These are phyloP conservation scores for Drosophila sturtevanti DNA, from an alignment of 1,140 invertebrate genomes.

Conservation along the genomic window DNA sequence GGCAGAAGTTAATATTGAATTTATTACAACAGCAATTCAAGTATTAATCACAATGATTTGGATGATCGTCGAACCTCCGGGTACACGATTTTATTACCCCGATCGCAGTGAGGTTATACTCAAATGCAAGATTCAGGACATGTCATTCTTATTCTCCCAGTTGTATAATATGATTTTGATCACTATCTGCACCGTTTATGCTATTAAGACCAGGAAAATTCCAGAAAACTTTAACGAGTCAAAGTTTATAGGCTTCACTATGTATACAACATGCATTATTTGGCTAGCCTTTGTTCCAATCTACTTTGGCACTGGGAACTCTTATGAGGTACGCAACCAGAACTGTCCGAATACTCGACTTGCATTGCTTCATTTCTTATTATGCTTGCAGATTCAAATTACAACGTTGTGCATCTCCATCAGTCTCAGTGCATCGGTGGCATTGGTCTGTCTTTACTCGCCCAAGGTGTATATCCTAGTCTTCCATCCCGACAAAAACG, in stretches of 20 bases:
- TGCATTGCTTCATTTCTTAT: background rate
- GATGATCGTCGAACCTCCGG: slow-evolving; percentile 88
- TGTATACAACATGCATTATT: slow-evolving; percentile 95
- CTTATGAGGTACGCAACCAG: slow-evolving; percentile 79
- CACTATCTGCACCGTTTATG: slow-evolving; percentile 91
- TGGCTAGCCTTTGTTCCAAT: slow-evolving; percentile 95
- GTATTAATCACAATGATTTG: slow-evolving; percentile 87
- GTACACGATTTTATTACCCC: slow-evolving; percentile 86
- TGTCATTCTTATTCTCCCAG: slow-evolving; percentile 89
- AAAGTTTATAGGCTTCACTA: slow-evolving; percentile 92
- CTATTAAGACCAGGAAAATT: slow-evolving; percentile 92
- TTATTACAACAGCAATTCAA: slow-evolving; percentile 84
- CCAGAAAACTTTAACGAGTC: slow-evolving; percentile 95
- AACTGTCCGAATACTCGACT: background rate
- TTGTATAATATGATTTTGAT: slow-evolving; percentile 92
- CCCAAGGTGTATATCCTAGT: slow-evolving; percentile 91
- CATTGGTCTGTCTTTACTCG: slow-evolving; percentile 89
- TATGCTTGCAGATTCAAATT: slow-evolving; percentile 86
- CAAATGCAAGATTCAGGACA: slow-evolving; percentile 88
- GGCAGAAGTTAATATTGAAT: background rate
- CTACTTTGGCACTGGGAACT: slow-evolving; percentile 89
- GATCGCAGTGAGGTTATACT: slow-evolving; percentile 85
- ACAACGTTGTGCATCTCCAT: slow-evolving; percentile 91
- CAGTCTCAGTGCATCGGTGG: slow-evolving; percentile 90
- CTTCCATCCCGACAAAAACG: slow-evolving; percentile 91